Evolutionary conservation across 1,140 invertebrate genomes (phyloP).

Genomic region (Halesus radiatus): DNA sequence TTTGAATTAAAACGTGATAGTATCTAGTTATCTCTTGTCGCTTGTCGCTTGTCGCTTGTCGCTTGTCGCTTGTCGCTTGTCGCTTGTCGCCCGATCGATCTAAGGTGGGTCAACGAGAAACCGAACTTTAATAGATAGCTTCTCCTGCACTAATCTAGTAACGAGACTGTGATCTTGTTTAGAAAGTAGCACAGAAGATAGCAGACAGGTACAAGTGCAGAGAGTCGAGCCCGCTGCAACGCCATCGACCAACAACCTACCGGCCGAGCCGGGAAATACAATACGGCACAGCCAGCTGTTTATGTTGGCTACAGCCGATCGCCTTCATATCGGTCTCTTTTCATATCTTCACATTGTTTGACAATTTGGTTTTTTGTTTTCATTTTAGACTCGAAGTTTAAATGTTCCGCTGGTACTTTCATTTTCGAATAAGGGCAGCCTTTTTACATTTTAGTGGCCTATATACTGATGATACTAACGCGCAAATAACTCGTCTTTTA

Average conservation of each 20-base stretch:
- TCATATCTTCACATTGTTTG: no score
- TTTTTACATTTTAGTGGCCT: no score
- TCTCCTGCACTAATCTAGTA: slow-evolving; percentile 54
- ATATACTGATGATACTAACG: no score
- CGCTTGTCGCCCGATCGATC: background rate
- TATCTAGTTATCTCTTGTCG: background rate
- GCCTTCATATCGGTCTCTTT: no score
- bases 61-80: background rate
- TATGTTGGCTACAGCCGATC: no score
- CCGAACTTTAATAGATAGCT: slow-evolving; percentile 46
- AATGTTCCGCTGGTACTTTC: no score
- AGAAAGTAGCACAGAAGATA: slow-evolving; percentile 56
- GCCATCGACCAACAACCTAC: background rate
- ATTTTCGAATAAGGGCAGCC: no score
- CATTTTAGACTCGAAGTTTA: no score
- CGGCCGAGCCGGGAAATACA: background rate
- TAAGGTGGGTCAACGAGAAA: slow-evolving; percentile 46
- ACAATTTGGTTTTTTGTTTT: no score
- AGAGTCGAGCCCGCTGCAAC: slow-evolving; percentile 32
- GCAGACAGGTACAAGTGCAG: slow-evolving; percentile 33
- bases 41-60: background rate
- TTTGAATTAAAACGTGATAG: background rate
- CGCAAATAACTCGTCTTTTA: no score
- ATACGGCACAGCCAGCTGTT: no score
- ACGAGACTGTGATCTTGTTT: slow-evolving; percentile 50